A percentile compares a stretch with the other conserved stretches of the same genome.
Conservation (phyloP, 2,888 invertebrate species). For the Clostera curtula region DNA sequence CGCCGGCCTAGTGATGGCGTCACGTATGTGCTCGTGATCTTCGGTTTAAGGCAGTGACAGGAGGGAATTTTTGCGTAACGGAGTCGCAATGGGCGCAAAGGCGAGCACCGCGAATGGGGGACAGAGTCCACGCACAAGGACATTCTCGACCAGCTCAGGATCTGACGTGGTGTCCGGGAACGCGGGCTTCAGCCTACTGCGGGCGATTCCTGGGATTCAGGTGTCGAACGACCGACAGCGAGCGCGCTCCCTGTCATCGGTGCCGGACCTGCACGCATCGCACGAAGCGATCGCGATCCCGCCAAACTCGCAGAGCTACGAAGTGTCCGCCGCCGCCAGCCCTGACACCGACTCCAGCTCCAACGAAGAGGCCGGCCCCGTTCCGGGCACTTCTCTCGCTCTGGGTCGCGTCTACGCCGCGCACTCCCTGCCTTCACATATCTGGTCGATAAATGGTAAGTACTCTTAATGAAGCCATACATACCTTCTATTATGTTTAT, state of each 20-base stretch:
- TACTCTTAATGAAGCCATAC: slow-evolving; percentile 8
- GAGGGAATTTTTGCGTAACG: slow-evolving; percentile 66
- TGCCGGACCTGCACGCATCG: slow-evolving; percentile 81
- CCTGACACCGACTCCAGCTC: slow-evolving; percentile 81
- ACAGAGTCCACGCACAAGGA: slow-evolving; percentile 82
- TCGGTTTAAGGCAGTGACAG: slow-evolving; percentile 45
- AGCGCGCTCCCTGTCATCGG: slow-evolving; percentile 87
- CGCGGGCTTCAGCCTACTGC: slow-evolving; percentile 80
- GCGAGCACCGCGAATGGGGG: slow-evolving; percentile 87
- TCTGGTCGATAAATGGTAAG: slow-evolving; percentile 94
- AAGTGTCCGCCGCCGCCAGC: slow-evolving; percentile 78
- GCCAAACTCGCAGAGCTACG: slow-evolving; percentile 77
- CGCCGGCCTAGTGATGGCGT: slow-evolving; percentile 57
- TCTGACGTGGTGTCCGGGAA: slow-evolving; percentile 77
- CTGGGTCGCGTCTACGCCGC: slow-evolving; percentile 89
- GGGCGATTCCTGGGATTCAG: slow-evolving; percentile 82
- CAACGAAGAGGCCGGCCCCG: slow-evolving; percentile 77
- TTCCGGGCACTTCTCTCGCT: slow-evolving; percentile 67
- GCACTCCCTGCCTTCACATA: slow-evolving; percentile 92
- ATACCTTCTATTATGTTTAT: too few species aligned
- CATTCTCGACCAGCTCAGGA: slow-evolving; percentile 84
- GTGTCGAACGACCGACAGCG: slow-evolving; percentile 86
- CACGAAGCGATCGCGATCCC: slow-evolving; percentile 78
- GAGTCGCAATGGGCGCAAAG: slow-evolving; percentile 86
- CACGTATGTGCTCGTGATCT: slow-evolving; percentile 62